Percentiles rank a stretch among this genome's conserved stretches.
Conservation (phyloP, 1,140 invertebrate species). For the Penaeus indicus region DNA sequence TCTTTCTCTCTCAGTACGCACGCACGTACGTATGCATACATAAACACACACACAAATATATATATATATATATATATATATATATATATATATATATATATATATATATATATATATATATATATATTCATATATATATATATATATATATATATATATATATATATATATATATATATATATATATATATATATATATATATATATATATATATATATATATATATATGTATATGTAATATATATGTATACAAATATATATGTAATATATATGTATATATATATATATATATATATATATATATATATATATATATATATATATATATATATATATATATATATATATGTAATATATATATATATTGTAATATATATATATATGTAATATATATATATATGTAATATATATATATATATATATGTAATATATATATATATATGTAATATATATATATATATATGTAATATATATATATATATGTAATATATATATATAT, state of each 20-base stretch:
- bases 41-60: slow-evolving; percentile 35
- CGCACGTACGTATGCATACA: slow-evolving; percentile 20
- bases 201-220: too few relatives aligned
- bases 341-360: neutral
- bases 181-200: neutral
- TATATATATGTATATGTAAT: neutral
- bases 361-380: slow-evolving; percentile 1
- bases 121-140: slow-evolving; percentile 9
- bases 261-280: too few relatives aligned
- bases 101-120: slow-evolving; percentile 18
- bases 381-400: slow-evolving; percentile 1
- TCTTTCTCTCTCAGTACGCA: neutral
- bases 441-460: too few relatives aligned
- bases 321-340: too few relatives aligned
- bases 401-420: slow-evolving; percentile 8
- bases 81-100: slow-evolving; percentile 17
- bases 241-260: too few relatives aligned
- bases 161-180: slow-evolving; percentile 19
- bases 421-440: neutral
- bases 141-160: slow-evolving; percentile 6
- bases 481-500: too few relatives aligned
- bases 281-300: too few relatives aligned
- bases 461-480: too few relatives aligned
- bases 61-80: slow-evolving; percentile 35
- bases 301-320: too few relatives aligned